Percentiles rank a stretch among this genome's conserved stretches.
Evolutionary conservation across 1,140 invertebrate genomes (phyloP).

Genomic region (Nebria ingens): DNA sequence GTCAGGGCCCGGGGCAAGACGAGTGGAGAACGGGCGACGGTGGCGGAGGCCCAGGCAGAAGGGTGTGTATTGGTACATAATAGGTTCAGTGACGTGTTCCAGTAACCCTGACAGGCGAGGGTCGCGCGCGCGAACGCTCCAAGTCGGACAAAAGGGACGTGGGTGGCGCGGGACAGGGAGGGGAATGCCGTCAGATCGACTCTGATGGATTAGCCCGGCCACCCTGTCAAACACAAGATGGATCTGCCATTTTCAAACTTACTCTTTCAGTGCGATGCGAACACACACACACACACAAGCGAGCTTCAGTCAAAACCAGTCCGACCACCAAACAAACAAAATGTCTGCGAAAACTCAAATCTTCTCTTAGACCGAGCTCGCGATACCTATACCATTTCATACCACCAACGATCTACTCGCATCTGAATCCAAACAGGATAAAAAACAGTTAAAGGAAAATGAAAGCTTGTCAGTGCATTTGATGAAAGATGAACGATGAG

Average conservation of each 20-base stretch:
- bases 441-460: conserved; percentile 8
- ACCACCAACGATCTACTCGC: too few species aligned
- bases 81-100: conserved; percentile 37
- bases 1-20: conserved; percentile 3
- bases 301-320: background rate
- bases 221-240: conserved; percentile 37
- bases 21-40: background rate
- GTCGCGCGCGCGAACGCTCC: conserved; percentile 25
- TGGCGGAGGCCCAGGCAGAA: conserved; percentile 11
- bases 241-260: conserved; percentile 33
- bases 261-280: conserved; percentile 19
- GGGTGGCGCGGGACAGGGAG: conserved; percentile 5
- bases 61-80: conserved; percentile 36
- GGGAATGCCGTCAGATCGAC: conserved; percentile 15
- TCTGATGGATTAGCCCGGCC: conserved; percentile 33
- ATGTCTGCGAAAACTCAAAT: conserved; percentile 3
- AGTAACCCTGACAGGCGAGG: conserved; percentile 34
- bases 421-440: background rate
- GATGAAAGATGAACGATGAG: conserved; percentile 8
- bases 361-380: background rate
- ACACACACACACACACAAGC: conserved; percentile 11
- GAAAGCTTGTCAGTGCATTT: conserved; percentile 6
- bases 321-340: background rate
- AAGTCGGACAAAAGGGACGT: conserved; percentile 23
- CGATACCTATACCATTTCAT: background rate